Conservation (phyloP, 2,888 invertebrate genomes). For the Girardia tigrina region DNA sequence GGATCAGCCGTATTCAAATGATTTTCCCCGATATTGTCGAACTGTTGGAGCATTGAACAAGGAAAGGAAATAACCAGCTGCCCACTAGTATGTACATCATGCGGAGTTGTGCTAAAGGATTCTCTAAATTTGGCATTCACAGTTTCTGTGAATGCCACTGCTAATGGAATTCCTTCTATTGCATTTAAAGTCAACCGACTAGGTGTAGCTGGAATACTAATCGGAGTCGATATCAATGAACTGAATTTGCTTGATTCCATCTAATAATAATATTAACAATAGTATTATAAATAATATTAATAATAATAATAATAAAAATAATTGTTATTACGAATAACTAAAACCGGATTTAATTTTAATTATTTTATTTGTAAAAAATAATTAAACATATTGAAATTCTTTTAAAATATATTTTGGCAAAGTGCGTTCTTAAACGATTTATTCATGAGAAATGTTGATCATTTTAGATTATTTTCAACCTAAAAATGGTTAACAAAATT, state of each 20-base stretch:
- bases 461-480: too few relatives aligned
- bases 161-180: neutral
- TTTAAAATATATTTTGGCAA: too few relatives aligned
- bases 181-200: neutral
- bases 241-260: neutral
- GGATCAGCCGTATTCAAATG: neutral
- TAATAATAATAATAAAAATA: too few relatives aligned
- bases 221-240: neutral
- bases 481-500: too few relatives aligned
- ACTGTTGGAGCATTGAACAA: neutral
- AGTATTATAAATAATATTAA: too few relatives aligned
- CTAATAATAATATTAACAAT: neutral
- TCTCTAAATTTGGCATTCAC: neutral
- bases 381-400: too few relatives aligned
- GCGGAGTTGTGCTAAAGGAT: neutral
- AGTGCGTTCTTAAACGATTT: too few relatives aligned
- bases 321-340: too few relatives aligned
- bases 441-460: too few relatives aligned
- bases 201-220: neutral
- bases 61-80: neutral
- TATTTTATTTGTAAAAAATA: too few relatives aligned
- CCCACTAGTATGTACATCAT: neutral
- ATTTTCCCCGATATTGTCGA: neutral
- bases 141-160: neutral
- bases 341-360: too few relatives aligned